Percentiles rank a stretch among this genome's conserved stretches.
phyloP scores from a whole-genome alignment of 2,797 vertebrate species.

The Hydrophis major region DNA sequence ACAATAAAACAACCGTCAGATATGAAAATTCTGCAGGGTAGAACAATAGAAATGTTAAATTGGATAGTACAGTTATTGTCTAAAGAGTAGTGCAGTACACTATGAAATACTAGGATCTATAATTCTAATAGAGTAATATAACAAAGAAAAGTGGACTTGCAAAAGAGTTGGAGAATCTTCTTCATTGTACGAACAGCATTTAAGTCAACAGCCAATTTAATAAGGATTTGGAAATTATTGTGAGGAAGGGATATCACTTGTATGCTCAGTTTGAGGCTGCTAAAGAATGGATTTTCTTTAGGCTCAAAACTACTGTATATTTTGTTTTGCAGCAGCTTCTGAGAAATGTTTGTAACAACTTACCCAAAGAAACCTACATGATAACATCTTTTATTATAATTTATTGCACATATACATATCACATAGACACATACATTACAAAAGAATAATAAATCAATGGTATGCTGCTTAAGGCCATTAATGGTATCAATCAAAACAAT shows the following conservation, averaged over 20 bases:
- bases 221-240: background rate
- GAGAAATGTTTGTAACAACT: background rate
- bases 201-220: background rate
- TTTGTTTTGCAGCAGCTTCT: background rate
- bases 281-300: background rate
- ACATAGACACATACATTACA: background rate
- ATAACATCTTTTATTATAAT: background rate
- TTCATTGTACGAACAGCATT: background rate
- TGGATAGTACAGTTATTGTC: background rate
- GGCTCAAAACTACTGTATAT: background rate
- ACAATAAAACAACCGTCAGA: background rate
- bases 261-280: background rate
- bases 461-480: background rate
- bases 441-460: background rate
- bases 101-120: background rate
- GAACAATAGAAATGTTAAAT: background rate
- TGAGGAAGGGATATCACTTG: background rate
- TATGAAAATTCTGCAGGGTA: background rate
- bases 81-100: background rate
- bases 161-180: background rate
- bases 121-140: background rate
- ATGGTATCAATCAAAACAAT: background rate
- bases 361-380: background rate
- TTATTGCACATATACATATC: background rate
- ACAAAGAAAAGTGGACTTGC: background rate